Evolutionary conservation across 1,140 invertebrate genomes (phyloP).

Genomic region (Coenobita brevimanus): DNA sequence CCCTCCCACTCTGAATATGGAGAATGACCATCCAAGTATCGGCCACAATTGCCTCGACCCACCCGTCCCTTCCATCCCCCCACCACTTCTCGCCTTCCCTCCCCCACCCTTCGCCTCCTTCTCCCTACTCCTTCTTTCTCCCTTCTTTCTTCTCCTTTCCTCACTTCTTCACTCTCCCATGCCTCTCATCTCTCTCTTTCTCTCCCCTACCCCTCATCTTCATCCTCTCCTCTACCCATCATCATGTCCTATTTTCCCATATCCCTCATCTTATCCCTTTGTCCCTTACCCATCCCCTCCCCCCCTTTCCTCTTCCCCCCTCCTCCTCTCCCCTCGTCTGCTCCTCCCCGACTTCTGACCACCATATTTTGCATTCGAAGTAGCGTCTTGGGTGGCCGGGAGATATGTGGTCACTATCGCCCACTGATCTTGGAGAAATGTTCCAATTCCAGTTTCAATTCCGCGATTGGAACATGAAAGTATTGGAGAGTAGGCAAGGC

Average conservation of each 20-base stretch:
- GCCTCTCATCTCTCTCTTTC: too few species aligned
- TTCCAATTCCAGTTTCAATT: conserved; percentile 63
- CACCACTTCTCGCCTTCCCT: background rate
- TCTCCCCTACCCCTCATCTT: too few species aligned
- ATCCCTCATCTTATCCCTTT: too few species aligned
- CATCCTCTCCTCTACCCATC: too few species aligned
- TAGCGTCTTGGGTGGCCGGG: conserved; percentile 24
- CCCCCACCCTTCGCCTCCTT: background rate
- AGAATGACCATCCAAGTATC: too few species aligned
- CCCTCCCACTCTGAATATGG: too few species aligned
- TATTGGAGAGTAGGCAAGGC: conserved; percentile 45
- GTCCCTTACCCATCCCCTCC: background rate
- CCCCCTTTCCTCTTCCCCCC: background rate
- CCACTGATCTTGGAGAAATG: conserved; percentile 60
- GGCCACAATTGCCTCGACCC: too few species aligned
- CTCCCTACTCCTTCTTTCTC: too few species aligned
- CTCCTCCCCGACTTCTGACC: conserved; percentile 1
- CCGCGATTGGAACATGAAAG: conserved; percentile 56
- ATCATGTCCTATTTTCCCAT: too few species aligned
- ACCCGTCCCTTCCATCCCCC: background rate
- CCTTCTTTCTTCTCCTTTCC: too few species aligned
- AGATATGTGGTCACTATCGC: conserved; percentile 56
- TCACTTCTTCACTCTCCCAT: too few species aligned
- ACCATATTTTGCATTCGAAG: conserved; percentile 50
- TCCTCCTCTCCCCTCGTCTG: background rate